Conservation (phyloP, 1,140 invertebrate species). For the Bactericera cockerelli region DNA sequence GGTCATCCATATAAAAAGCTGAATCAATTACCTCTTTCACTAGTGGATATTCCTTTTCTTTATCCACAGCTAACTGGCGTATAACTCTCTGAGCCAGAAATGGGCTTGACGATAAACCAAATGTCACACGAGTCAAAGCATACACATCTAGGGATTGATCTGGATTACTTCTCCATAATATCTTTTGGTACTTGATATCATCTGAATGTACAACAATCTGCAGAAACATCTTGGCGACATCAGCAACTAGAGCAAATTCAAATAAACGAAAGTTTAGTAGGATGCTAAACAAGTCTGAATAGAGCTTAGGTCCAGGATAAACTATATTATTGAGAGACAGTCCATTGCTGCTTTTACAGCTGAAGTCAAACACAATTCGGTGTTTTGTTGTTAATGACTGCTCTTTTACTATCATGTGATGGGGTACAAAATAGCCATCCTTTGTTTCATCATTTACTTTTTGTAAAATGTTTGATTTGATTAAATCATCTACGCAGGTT, state of each 20-base stretch:
- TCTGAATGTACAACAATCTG: background rate
- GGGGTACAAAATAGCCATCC: conserved; percentile 14
- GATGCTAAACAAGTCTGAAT: background rate
- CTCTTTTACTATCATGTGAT: conserved; percentile 15
- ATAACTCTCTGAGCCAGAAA: background rate
- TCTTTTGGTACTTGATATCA: background rate
- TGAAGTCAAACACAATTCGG: background rate
- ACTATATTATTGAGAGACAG: background rate
- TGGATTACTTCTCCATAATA: background rate
- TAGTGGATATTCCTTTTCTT: conserved; percentile 14
- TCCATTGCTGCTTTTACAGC: background rate
- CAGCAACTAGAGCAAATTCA: background rate
- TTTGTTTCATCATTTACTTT: background rate
- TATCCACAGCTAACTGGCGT: conserved; percentile 13
- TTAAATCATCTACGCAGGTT: background rate
- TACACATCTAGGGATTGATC: background rate
- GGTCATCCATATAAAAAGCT: background rate
- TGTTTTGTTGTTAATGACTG: background rate
- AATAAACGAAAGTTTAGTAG: background rate
- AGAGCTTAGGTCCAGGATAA: background rate
- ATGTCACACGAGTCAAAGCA: background rate
- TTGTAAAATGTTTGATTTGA: background rate
- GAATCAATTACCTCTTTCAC: background rate
- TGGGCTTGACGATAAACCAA: background rate
- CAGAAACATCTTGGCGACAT: background rate